phyloP scores from a whole-genome alignment of 2,888 invertebrate genomes.

The Thecophora atra region DNA sequence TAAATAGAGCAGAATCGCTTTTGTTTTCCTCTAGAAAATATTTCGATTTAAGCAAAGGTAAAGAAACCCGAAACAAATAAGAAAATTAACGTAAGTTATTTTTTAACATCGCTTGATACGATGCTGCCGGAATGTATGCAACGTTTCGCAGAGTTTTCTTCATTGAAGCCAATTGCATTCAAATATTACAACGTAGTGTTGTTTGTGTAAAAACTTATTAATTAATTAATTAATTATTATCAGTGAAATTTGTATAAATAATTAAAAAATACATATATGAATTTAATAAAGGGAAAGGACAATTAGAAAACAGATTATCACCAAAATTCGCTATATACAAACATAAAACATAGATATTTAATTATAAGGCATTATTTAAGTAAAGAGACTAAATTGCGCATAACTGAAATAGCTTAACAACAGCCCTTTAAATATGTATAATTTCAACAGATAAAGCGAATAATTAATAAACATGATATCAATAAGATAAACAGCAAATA shows the following conservation, averaged over 20 bases:
- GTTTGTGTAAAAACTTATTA: constrained; percentile 19
- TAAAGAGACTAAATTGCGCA: no score
- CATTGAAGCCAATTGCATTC: background rate
- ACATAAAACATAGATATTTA: no score
- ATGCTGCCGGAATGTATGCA: constrained; percentile 22
- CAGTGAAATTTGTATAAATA: constrained; percentile 5
- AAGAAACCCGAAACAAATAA: background rate
- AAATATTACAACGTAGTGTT: constrained; percentile 15
- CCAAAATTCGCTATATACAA: no score
- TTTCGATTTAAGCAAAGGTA: constrained; percentile 35
- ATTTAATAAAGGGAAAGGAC: background rate
- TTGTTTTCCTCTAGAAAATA: constrained; percentile 22
- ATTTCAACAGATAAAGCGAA: background rate
- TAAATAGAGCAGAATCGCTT: constrained; percentile 26
- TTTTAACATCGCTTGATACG: no score
- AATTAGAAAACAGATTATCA: no score
- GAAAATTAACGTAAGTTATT: no score
- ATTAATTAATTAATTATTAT: constrained; percentile 8
- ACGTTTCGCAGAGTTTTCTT: background rate
- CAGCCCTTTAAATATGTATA: background rate
- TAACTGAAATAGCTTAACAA: background rate
- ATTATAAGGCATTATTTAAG: no score
- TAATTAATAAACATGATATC: no score
- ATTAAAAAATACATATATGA: constrained; percentile 9
- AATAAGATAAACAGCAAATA: no score